Conservation (phyloP, 2,797 vertebrate genomes). For the Enoplosus armatus region DNA sequence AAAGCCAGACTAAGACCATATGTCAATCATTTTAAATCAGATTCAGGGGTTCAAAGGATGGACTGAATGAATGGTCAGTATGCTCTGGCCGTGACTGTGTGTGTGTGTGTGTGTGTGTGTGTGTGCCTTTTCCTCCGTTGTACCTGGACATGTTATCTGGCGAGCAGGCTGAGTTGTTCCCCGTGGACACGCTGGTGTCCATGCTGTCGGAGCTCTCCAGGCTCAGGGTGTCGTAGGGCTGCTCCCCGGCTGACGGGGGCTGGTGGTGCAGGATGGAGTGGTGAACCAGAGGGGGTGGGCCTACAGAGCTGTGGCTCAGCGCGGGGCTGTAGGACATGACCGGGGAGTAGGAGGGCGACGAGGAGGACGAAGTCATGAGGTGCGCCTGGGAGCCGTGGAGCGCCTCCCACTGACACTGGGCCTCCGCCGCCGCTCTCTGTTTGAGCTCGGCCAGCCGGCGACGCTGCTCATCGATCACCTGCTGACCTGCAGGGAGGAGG, state of each 20-base stretch:
- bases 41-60: not conserved
- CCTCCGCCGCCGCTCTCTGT: slow-evolving; percentile 92
- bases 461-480: slow-evolving; percentile 96
- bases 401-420: slow-evolving; percentile 97
- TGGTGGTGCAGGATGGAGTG: slow-evolving; percentile 97
- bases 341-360: slow-evolving; percentile 72
- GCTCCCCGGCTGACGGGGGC: slow-evolving; percentile 79
- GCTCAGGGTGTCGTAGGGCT: slow-evolving; percentile 95
- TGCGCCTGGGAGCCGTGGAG: slow-evolving; percentile 87
- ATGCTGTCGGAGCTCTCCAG: slow-evolving; percentile 98
- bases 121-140: not conserved
- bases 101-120: not conserved
- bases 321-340: slow-evolving; percentile 58
- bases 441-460: slow-evolving; percentile 94
- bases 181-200: slow-evolving; percentile 95
- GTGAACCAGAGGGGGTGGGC: slow-evolving; percentile 81
- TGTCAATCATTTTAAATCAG: not conserved
- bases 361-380: slow-evolving; percentile 62
- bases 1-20: no score
- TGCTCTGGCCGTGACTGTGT: not conserved
- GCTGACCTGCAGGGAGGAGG: slow-evolving; percentile 87
- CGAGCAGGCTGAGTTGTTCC: slow-evolving; percentile 94
- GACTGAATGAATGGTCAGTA: not conserved
- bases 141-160: slow-evolving; percentile 95
- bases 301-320: slow-evolving; percentile 46